Percentiles rank a stretch among this genome's conserved stretches.
Evolutionary conservation across 2,113 vertebrate species (phyloP).

Genomic region (Proterorhinus semilunaris): DNA sequence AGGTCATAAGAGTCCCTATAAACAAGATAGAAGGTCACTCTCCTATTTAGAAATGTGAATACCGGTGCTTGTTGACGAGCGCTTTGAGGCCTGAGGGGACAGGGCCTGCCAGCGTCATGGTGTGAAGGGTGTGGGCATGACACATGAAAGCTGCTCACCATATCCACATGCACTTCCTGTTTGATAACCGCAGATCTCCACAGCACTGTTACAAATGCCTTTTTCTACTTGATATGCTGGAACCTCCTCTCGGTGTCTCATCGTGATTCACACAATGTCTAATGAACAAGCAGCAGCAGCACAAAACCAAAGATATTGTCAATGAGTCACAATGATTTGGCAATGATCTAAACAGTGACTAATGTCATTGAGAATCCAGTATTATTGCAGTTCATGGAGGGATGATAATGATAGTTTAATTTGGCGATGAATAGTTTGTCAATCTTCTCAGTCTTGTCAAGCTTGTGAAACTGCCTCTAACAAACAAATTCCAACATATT

Average conservation of each 20-base stretch:
- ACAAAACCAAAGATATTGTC: neutral
- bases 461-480: too few species aligned
- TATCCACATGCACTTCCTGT: neutral
- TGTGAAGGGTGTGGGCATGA: slow-evolving; percentile 9
- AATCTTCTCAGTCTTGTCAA: too few species aligned
- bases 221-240: neutral
- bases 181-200: neutral
- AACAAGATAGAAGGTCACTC: too few species aligned
- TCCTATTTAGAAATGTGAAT: neutral
- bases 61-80: neutral
- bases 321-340: neutral
- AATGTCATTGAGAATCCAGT: too few species aligned
- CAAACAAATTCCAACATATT: too few species aligned
- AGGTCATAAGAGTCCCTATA: too few species aligned
- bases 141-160: neutral
- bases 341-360: too few species aligned
- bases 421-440: too few species aligned
- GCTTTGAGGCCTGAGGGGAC: neutral
- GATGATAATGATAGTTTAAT: too few species aligned
- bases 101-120: neutral
- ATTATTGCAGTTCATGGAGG: too few species aligned
- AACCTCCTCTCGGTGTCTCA: neutral
- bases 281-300: neutral
- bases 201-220: neutral
- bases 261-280: neutral